phyloP scores from a whole-genome alignment of 2,113 vertebrate genomes.

The Stegastes partitus region DNA sequence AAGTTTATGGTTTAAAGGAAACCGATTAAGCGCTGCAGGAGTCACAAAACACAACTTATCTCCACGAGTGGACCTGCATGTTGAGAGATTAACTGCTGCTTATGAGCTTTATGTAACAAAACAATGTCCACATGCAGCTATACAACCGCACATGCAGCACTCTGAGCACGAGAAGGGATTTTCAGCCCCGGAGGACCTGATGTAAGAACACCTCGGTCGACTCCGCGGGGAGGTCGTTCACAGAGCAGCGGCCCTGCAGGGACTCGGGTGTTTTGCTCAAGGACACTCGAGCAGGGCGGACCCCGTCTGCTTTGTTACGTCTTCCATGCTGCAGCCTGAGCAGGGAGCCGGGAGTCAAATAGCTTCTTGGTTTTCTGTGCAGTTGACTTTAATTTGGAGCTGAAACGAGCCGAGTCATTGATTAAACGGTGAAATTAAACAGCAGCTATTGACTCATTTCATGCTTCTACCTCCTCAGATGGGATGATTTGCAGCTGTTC shows the following conservation, averaged over 20 bases:
- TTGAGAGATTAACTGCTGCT: constrained; percentile 61
- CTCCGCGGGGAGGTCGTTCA: constrained; percentile 23
- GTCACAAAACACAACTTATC: constrained; percentile 49
- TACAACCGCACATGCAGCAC: not conserved
- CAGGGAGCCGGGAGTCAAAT: constrained; percentile 5
- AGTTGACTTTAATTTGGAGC: not conserved
- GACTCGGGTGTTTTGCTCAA: constrained; percentile 25
- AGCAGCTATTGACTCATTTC: not conserved
- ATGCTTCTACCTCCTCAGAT: not conserved
- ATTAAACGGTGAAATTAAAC: not conserved
- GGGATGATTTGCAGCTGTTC: not conserved
- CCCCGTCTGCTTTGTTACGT: constrained; percentile 13
- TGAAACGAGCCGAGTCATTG: not conserved
- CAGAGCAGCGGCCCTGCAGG: constrained; percentile 27
- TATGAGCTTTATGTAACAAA: constrained; percentile 58
- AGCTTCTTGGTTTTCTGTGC: not conserved
- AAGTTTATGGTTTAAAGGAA: constrained; percentile 57
- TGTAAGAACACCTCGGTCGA: constrained; percentile 20
- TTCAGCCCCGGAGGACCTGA: not conserved
- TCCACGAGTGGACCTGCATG: constrained; percentile 35
- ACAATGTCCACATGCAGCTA: constrained; percentile 30
- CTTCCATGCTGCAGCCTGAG: not conserved
- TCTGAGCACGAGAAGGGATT: not conserved
- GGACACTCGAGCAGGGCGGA: constrained; percentile 33
- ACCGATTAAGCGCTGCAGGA: constrained; percentile 48